Conservation (phyloP, 2,113 vertebrate species). For the Rhinolophus ferrumequinum region DNA sequence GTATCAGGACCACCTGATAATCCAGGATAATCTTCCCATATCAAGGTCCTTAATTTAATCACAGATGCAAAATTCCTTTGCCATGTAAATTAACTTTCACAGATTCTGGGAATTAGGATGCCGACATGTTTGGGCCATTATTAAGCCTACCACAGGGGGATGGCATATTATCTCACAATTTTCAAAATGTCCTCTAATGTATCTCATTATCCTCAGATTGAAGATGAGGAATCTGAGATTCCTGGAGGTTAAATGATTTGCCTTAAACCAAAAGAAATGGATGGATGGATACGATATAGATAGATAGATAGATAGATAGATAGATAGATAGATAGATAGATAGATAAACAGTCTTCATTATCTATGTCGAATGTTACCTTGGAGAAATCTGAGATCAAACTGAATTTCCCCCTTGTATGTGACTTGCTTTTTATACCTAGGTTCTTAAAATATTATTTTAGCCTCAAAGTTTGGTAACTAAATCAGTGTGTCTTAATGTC, state of each 20-base stretch:
- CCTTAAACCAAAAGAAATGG: not conserved
- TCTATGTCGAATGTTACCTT: not conserved
- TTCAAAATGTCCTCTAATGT: slow-evolving; percentile 1
- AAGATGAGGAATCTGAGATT: slow-evolving; percentile 39
- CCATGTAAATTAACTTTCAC: not conserved
- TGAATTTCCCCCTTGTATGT: not conserved
- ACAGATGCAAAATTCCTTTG: not conserved
- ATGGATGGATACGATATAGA: no score
- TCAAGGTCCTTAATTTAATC: slow-evolving; percentile 44
- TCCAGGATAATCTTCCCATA: not conserved
- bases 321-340: not conserved
- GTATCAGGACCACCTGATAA: not conserved
- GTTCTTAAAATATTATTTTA: slow-evolving; percentile 9
- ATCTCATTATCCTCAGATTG: not conserved
- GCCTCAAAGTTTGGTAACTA: slow-evolving; percentile 35
- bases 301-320: not conserved
- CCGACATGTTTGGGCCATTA: not conserved
- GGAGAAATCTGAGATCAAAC: not conserved
- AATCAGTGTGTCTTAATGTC: slow-evolving; percentile 5
- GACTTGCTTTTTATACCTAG: slow-evolving; percentile 33
- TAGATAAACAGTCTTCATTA: not conserved
- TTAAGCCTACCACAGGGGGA: not conserved
- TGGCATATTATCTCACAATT: not conserved
- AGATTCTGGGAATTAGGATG: not conserved
- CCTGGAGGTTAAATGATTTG: slow-evolving; percentile 20